phyloP scores from a whole-genome alignment of 2,888 invertebrate genomes.

The Camponotus fellah region DNA sequence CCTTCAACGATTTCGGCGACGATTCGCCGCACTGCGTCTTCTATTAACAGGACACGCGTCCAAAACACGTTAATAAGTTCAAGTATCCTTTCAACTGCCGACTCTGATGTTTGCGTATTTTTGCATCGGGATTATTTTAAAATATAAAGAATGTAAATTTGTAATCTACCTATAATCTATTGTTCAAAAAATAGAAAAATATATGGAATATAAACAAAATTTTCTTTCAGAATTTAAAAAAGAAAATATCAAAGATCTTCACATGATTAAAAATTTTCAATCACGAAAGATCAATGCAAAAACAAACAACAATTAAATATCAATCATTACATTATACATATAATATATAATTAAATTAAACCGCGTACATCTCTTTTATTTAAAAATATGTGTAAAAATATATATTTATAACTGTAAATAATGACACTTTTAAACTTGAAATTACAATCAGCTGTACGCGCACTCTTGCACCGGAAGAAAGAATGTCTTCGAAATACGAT shows the following conservation, averaged over 20 bases:
- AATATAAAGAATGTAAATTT: neutral
- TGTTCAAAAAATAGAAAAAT: neutral
- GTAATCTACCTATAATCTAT: neutral
- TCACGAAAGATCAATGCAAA: neutral
- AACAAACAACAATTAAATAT: neutral
- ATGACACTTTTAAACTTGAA: neutral
- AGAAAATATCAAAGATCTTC: neutral
- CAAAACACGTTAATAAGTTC: conserved; percentile 47
- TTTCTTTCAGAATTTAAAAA: conserved; percentile 5
- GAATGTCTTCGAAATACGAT: conserved; percentile 14
- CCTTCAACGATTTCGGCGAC: conserved; percentile 47
- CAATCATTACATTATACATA: neutral
- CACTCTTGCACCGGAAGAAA: conserved; percentile 10
- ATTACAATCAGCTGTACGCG: conserved; percentile 1
- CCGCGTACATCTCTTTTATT: neutral
- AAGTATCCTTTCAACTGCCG: conserved; percentile 10
- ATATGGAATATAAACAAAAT: neutral
- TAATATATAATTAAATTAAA: neutral
- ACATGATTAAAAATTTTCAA: neutral
- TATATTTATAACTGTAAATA: neutral
- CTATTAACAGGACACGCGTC: conserved; percentile 43
- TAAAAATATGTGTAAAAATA: neutral
- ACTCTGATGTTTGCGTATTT: conserved; percentile 17
- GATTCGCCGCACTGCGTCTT: conserved; percentile 43
- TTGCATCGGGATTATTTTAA: neutral